phyloP scores from a whole-genome alignment of 2,797 vertebrate genomes.

The Xyrichtys novacula region DNA sequence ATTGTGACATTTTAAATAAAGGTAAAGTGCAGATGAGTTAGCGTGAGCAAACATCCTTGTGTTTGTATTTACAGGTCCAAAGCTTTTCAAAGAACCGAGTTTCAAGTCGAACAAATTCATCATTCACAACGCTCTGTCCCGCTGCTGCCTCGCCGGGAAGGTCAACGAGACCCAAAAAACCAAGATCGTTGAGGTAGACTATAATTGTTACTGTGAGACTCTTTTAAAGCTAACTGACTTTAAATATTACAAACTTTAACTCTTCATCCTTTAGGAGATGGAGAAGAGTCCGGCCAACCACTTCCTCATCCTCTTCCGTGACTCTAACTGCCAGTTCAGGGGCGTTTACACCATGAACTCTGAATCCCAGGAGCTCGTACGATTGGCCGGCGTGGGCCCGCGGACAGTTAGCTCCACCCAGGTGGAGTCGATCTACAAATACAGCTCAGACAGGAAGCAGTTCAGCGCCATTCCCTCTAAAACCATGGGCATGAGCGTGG shows the following conservation, averaged over 20 bases:
- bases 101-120: conserved; percentile 96
- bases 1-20: background rate
- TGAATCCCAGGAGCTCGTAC: conserved; percentile 87
- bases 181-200: conserved; percentile 89
- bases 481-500: conserved; percentile 93
- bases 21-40: background rate
- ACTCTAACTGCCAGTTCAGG: conserved; percentile 92
- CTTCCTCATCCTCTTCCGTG: conserved; percentile 94
- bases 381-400: conserved; percentile 89
- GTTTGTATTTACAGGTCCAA: conserved; percentile 83
- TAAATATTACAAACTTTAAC: background rate
- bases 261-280: conserved; percentile 84
- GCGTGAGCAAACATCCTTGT: background rate
- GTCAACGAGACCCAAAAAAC: conserved; percentile 93
- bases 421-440: conserved; percentile 93
- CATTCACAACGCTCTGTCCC: conserved; percentile 92
- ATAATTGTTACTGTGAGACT: background rate
- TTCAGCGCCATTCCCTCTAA: conserved; percentile 92
- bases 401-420: conserved; percentile 83
- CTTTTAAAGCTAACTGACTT: background rate
- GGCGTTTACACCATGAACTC: conserved; percentile 89
- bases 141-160: conserved; percentile 93
- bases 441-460: conserved; percentile 94
- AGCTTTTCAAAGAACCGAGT: conserved; percentile 94
- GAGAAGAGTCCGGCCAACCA: conserved; percentile 93